These are phyloP conservation scores for Corythoichthys intestinalis DNA, from an alignment of 2,113 vertebrate species.

Conservation along the genomic window DNA sequence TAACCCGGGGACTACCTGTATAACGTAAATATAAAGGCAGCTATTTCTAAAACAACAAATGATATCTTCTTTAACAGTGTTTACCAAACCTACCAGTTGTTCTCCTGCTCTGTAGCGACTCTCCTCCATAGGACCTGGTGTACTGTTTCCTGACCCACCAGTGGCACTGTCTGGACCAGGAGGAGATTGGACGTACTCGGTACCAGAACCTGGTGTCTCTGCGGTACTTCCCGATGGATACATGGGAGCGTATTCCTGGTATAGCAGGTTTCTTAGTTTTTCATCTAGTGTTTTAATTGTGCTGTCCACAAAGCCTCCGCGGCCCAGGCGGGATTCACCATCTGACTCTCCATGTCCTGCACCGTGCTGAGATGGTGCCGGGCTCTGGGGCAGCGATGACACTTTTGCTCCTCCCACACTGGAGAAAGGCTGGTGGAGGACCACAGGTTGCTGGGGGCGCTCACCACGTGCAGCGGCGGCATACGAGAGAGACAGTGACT, in stretches of 20 bases:
- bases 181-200: slow-evolving; percentile 77
- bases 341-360: slow-evolving; percentile 79
- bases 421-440: slow-evolving; percentile 74
- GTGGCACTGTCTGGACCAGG: slow-evolving; percentile 72
- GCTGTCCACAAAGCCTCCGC: slow-evolving; percentile 89
- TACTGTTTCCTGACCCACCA: slow-evolving; percentile 56
- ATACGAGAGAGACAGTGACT: slow-evolving; percentile 58
- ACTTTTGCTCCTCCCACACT: slow-evolving; percentile 61
- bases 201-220: slow-evolving; percentile 75
- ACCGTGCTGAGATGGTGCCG: slow-evolving; percentile 58
- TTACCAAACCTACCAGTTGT: slow-evolving; percentile 66
- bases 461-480: slow-evolving; percentile 45
- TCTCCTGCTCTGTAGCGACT: slow-evolving; percentile 69
- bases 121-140: slow-evolving; percentile 36
- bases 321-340: slow-evolving; percentile 82
- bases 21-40: too few species aligned
- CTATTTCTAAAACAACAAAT: too few species aligned
- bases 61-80: neutral
- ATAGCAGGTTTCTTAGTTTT: slow-evolving; percentile 91
- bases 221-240: slow-evolving; percentile 81
- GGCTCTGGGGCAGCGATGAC: slow-evolving; percentile 80
- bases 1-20: too few species aligned
- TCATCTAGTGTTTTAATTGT: slow-evolving; percentile 96
- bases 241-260: slow-evolving; percentile 90
- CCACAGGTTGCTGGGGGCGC: slow-evolving; percentile 61